These are phyloP conservation scores for Limnothrissa miodon DNA, from an alignment of 2,113 vertebrate genomes.

Conservation along the genomic window DNA sequence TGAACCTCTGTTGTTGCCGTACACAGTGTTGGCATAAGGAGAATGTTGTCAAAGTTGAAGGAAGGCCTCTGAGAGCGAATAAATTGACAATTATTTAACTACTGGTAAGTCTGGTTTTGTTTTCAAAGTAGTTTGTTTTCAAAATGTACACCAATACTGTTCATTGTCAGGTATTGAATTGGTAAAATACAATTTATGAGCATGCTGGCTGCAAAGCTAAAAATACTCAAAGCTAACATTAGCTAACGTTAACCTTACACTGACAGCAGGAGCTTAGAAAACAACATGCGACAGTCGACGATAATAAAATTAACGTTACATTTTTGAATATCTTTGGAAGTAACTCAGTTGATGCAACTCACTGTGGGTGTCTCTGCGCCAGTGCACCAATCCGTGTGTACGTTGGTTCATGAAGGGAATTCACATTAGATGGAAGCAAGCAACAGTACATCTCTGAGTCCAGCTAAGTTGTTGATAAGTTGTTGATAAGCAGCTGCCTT, in stretches of 20 bases:
- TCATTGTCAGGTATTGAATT: background rate
- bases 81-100: background rate
- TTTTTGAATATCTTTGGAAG: background rate
- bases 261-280: background rate
- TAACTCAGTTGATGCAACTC: background rate
- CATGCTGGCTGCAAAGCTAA: background rate
- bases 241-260: background rate
- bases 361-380: background rate
- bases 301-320: too few species aligned
- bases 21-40: background rate
- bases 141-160: background rate
- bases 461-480: background rate
- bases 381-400: background rate
- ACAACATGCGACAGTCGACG: too few species aligned
- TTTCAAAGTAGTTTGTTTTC: too few species aligned
- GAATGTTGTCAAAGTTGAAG: background rate
- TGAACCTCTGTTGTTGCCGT: background rate
- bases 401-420: background rate
- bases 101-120: background rate
- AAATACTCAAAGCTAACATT: background rate
- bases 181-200: background rate
- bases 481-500: background rate
- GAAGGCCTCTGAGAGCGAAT: background rate
- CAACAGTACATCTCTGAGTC: background rate
- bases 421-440: background rate